A percentile compares a stretch with the other conserved stretches of the same genome.
Conservation (phyloP, 2,113 vertebrate genomes). For the Stegostoma tigrinum region DNA sequence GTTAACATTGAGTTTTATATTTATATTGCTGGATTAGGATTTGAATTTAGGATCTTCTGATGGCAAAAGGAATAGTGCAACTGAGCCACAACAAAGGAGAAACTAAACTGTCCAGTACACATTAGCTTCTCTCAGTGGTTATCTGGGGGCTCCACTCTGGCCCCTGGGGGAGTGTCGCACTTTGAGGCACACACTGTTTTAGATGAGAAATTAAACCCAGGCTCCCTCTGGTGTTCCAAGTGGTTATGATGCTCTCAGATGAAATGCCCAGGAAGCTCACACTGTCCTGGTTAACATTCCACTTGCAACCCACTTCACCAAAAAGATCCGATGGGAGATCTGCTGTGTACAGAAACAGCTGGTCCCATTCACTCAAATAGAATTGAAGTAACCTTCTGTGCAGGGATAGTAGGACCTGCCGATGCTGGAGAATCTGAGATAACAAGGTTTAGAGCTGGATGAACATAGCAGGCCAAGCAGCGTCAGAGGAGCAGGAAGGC, state of each 20-base stretch:
- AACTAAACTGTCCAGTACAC: neutral
- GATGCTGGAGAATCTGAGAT: neutral
- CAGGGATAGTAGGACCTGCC: too few relatives aligned
- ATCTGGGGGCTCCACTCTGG: neutral
- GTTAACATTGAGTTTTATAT: neutral
- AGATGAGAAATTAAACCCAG: neutral
- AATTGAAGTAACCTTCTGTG: too few relatives aligned
- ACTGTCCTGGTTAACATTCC: neutral
- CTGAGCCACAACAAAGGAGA: neutral
- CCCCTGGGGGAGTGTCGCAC: neutral
- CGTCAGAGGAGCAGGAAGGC: too few relatives aligned
- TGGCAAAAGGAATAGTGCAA: neutral
- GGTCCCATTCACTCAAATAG: too few relatives aligned
- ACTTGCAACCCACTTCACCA: neutral
- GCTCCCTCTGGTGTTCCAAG: neutral
- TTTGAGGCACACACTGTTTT: neutral
- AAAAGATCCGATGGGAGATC: neutral
- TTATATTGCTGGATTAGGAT: neutral
- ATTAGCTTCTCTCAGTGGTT: neutral
- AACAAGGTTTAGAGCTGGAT: too few relatives aligned
- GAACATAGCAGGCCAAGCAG: too few relatives aligned
- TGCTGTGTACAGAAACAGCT: neutral
- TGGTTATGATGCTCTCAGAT: neutral
- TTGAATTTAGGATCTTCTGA: neutral
- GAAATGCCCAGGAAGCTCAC: neutral